A percentile compares a stretch with the other conserved stretches of the same genome.
phyloP scores from a whole-genome alignment of 2,797 vertebrate genomes.

The Acanthornis magna region DNA sequence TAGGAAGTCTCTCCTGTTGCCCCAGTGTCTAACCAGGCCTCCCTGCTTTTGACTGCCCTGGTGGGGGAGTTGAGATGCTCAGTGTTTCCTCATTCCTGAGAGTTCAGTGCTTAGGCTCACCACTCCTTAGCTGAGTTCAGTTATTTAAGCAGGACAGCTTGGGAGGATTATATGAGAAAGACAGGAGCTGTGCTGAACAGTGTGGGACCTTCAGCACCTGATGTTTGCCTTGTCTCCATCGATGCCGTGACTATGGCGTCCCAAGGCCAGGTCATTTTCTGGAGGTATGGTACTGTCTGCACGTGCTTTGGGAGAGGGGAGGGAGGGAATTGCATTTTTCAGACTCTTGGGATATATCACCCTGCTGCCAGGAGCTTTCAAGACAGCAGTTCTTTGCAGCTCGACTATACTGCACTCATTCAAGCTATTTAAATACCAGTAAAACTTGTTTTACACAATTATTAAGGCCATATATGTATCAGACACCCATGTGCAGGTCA shows the following conservation, averaged over 20 bases:
- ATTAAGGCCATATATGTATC: background rate
- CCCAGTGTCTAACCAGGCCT: background rate
- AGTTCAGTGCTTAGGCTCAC: background rate
- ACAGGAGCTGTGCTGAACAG: background rate
- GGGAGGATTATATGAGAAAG: background rate
- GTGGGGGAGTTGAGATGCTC: background rate
- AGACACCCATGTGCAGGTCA: background rate
- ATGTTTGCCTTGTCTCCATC: background rate
- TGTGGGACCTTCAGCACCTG: background rate
- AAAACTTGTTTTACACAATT: background rate
- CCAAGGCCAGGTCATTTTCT: conserved; percentile 65
- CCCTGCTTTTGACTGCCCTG: background rate
- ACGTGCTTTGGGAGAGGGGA: background rate
- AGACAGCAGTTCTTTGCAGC: background rate
- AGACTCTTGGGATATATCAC: background rate
- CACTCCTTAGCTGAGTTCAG: background rate
- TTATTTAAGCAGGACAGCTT: conserved; percentile 64
- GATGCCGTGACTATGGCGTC: conserved; percentile 38
- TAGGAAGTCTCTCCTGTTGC: background rate
- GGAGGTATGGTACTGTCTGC: conserved; percentile 58
- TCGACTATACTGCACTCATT: background rate
- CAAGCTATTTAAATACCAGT: background rate
- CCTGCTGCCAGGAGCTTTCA: background rate
- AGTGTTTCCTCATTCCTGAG: conserved; percentile 71
- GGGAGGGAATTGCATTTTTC: background rate